Evolutionary conservation across 1,140 invertebrate genomes (phyloP), one percentile per base, ranked within the genome.

Genomic region (Leptopilina clavipes): DNA sequence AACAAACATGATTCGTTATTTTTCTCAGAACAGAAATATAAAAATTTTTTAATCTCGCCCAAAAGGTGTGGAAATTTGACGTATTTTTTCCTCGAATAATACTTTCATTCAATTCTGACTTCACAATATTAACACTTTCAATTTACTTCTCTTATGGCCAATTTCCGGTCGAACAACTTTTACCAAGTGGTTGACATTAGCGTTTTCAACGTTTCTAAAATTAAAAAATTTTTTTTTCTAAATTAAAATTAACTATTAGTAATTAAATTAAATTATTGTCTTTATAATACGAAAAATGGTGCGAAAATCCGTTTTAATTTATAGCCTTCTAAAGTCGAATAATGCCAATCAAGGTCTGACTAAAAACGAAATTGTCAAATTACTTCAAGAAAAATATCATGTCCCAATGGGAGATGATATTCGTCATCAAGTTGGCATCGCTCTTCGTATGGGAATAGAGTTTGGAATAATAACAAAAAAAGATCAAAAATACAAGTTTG

Each of bases 381-480:
- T 79, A 37, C 81, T 88, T 52, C 78, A 83, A 74, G 18, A 78
- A 22, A 80, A 76, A 37, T 82, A 86, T 56, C 72, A 83, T 72
- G 80, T 86, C 12, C 31, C 40, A 14, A 25, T 78, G 0, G 79
- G 84, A 0, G 85, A 84, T 37, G 65, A 45, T 17, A 72, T 86
- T 18, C 76, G 76, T 2, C 80, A 79, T 72, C 81, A 86, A 70
- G 72, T 88, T 54, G n/a, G 73, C 7, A 71, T 81, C 7, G 86
- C 86, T 6, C 75, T 88, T 25, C 77, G 81, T 10, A 78, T 81
- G 8, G 86, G 86, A 14, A 44, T 88, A 12, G 81, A 88, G 81
- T 88, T 84, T 54, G 86, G 85, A 17, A 86, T 88, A 72, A 86
- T 9, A 25, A 71, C 43, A 86, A 79, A 80, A 79, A 65, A 81